These are phyloP conservation scores for Ruditapes philippinarum DNA, from an alignment of 1,140 invertebrate species.

Conservation along the genomic window DNA sequence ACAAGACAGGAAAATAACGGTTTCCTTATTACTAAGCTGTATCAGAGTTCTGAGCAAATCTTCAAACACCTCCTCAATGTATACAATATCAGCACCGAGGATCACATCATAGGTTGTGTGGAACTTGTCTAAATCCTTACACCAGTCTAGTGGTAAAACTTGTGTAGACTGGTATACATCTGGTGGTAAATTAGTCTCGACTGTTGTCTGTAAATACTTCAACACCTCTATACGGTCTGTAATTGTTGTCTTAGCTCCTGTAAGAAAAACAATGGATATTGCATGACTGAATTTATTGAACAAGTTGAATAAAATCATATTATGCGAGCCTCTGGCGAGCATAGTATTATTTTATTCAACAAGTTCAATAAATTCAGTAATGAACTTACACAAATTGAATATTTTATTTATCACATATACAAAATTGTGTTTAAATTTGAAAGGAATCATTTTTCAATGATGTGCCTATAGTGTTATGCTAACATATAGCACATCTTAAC, in stretches of 20 bases:
- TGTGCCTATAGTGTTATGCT: too few relatives aligned
- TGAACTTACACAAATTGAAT: too few relatives aligned
- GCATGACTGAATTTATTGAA: too few relatives aligned
- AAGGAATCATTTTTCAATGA: too few relatives aligned
- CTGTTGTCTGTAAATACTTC: constrained; percentile 72
- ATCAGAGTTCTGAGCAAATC: constrained; percentile 81
- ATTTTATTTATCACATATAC: too few relatives aligned
- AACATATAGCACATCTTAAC: too few relatives aligned
- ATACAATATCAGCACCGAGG: constrained; percentile 86
- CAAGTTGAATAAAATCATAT: too few relatives aligned
- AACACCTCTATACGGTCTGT: constrained; percentile 81
- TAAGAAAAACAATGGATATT: constrained; percentile 14
- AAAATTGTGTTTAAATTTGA: too few relatives aligned
- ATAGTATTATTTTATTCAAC: too few relatives aligned
- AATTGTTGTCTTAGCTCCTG: constrained; percentile 81
- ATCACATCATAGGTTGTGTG: constrained; percentile 80
- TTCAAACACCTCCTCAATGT: constrained; percentile 84
- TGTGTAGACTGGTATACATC: constrained; percentile 43
- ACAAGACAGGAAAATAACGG: constrained; percentile 81
- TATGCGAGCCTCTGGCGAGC: too few relatives aligned
- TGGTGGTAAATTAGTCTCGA: constrained; percentile 72
- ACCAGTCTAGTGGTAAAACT: constrained; percentile 82
- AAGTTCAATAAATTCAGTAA: too few relatives aligned
- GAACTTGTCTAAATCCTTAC: constrained; percentile 70
- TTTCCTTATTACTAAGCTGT: constrained; percentile 75